phyloP scores from a whole-genome alignment of 2,888 invertebrate species.

The Orgyia antiqua region DNA sequence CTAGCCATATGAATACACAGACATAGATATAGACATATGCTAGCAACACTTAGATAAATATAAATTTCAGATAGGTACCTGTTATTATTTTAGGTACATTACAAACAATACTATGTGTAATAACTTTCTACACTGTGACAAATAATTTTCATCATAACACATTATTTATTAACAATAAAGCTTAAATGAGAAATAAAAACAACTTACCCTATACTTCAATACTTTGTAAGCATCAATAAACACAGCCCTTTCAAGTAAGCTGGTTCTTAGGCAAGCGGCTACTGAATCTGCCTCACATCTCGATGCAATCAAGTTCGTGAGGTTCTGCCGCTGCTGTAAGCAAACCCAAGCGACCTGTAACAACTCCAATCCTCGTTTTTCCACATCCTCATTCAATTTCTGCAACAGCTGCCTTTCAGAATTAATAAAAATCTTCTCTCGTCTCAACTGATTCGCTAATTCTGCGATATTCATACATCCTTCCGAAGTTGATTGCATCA shows the following conservation, averaged over 20 bases:
- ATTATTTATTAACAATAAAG: too few species aligned
- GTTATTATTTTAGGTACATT: too few species aligned
- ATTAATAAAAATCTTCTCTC: constrained; percentile 92
- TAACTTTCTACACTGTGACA: too few species aligned
- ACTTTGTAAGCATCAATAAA: constrained; percentile 91
- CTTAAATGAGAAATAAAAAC: too few species aligned
- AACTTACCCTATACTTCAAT: constrained; percentile 88
- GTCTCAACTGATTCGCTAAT: constrained; percentile 81
- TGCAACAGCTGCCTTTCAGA: constrained; percentile 91
- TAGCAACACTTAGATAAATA: too few species aligned
- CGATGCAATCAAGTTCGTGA: constrained; percentile 86
- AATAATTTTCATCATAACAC: too few species aligned
- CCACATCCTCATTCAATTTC: constrained; percentile 85
- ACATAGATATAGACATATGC: too few species aligned
- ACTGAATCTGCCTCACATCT: constrained; percentile 87
- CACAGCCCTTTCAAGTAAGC: constrained; percentile 62
- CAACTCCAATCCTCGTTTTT: constrained; percentile 72
- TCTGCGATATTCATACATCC: constrained; percentile 72
- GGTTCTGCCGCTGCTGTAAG: constrained; percentile 89
- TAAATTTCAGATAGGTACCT: too few species aligned
- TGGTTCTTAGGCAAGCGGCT: constrained; percentile 83
- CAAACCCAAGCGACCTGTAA: constrained; percentile 91
- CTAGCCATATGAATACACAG: too few species aligned
- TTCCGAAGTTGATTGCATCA: constrained; percentile 71
- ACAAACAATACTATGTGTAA: too few species aligned